Conservation (phyloP, 2,888 invertebrate species). For the Phengaris alcon region DNA sequence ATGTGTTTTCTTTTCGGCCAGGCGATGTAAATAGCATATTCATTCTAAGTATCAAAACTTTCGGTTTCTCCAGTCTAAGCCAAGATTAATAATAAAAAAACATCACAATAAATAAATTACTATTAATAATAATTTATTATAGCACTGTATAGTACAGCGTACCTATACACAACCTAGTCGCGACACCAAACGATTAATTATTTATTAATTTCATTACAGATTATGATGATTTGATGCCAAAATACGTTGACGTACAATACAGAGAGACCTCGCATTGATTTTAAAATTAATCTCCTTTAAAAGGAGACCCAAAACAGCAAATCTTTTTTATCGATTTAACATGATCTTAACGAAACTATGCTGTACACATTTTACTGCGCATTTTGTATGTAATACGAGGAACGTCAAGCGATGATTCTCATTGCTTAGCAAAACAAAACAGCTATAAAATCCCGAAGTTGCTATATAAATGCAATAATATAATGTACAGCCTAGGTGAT, state of each 20-base stretch:
- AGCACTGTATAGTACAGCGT: slow-evolving; percentile 47
- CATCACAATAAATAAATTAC: slow-evolving; percentile 68
- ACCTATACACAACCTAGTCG: slow-evolving; percentile 61
- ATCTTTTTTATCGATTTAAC: background rate
- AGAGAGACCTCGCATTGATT: slow-evolving; percentile 2
- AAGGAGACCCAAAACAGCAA: background rate
- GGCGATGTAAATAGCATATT: background rate
- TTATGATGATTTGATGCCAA: slow-evolving; percentile 31
- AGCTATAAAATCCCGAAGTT: slow-evolving; percentile 53
- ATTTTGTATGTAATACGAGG: slow-evolving; percentile 38
- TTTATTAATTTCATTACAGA: slow-evolving; percentile 33
- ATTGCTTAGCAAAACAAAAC: slow-evolving; percentile 44
- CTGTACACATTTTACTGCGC: background rate
- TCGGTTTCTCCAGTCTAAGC: slow-evolving; percentile 29
- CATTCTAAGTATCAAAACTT: slow-evolving; percentile 10
- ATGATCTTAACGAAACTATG: background rate
- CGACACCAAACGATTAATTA: slow-evolving; percentile 38
- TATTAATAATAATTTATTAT: slow-evolving; percentile 51
- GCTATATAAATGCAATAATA: slow-evolving; percentile 71
- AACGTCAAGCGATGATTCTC: slow-evolving; percentile 45
- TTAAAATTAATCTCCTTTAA: background rate
- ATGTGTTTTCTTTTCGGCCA: background rate
- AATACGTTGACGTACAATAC: slow-evolving; percentile 42
- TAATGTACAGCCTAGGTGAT: slow-evolving; percentile 41
- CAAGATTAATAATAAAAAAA: slow-evolving; percentile 44